Percentiles rank a stretch among this genome's conserved stretches.
These are phyloP conservation scores for Schizotus pectinicornis DNA, from an alignment of 2,888 invertebrate genomes.

Conservation along the genomic window DNA sequence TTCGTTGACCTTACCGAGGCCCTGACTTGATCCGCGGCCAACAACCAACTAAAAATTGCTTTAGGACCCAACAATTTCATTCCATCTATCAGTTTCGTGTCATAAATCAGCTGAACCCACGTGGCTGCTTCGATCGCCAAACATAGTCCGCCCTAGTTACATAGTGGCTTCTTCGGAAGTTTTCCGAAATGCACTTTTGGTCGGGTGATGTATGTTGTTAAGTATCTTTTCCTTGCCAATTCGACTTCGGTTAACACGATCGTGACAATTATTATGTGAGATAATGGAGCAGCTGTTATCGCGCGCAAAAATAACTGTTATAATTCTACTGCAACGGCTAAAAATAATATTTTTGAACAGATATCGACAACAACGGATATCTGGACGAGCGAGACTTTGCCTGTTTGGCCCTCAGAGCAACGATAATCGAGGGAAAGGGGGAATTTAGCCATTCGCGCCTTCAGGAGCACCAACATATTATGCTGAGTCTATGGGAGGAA, in stretches of 20 bases:
- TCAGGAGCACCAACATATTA: slow-evolving; percentile 81
- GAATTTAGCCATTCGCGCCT: slow-evolving; percentile 75
- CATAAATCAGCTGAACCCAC: no score
- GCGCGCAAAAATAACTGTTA: neutral
- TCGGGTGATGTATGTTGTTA: neutral
- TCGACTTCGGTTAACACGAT: neutral
- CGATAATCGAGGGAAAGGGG: slow-evolving; percentile 82
- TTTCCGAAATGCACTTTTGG: no score
- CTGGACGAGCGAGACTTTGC: slow-evolving; percentile 83
- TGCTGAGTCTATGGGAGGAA: slow-evolving; percentile 86
- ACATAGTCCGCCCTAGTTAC: no score
- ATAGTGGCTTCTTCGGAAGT: no score
- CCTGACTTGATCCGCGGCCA: no score
- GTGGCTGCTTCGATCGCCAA: no score
- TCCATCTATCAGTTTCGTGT: no score
- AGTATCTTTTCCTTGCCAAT: slow-evolving; percentile 18
- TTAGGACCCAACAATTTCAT: no score
- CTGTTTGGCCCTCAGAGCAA: slow-evolving; percentile 81
- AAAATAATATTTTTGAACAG: slow-evolving; percentile 56
- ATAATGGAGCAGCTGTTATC: slow-evolving; percentile 8
- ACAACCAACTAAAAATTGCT: no score
- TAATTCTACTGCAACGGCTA: neutral
- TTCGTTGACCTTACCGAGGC: no score
- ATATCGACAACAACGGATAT: slow-evolving; percentile 85
- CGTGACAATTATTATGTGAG: slow-evolving; percentile 9